Evolutionary conservation across 2,113 vertebrate species (phyloP).

Genomic region (Bungarus multicinctus): DNA sequence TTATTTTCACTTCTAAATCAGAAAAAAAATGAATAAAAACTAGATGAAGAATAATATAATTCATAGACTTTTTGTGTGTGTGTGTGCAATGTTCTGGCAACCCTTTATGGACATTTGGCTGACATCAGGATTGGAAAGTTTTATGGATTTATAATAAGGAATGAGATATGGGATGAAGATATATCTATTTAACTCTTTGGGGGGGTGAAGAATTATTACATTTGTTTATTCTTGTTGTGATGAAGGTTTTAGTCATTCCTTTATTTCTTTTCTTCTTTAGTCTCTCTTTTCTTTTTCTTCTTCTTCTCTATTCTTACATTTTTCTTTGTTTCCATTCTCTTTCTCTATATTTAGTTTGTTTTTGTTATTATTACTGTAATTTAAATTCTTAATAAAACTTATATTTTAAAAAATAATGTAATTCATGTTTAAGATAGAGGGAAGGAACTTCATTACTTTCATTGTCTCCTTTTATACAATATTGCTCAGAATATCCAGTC

Average conservation of each 20-base stretch:
- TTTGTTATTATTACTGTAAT: not conserved
- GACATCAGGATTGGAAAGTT: not conserved
- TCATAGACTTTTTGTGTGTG: not conserved
- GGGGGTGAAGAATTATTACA: not conserved
- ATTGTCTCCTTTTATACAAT: not conserved
- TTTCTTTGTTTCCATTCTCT: not conserved
- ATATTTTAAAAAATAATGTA: not conserved
- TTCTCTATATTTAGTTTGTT: not conserved
- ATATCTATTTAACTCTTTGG: not conserved
- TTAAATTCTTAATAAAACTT: not conserved
- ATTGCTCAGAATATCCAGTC: constrained; percentile 1
- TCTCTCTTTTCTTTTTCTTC: not conserved
- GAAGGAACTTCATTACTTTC: not conserved
- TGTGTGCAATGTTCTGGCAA: not conserved
- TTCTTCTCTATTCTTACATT: not conserved
- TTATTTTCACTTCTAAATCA: not conserved
- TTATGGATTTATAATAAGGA: not conserved
- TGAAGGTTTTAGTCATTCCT: not conserved
- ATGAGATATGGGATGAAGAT: not conserved
- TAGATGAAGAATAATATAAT: not conserved
- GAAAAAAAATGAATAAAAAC: not conserved
- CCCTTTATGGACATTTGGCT: not conserved
- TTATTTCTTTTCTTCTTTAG: not conserved
- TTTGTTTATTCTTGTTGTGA: not conserved
- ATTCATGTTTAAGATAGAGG: not conserved